phyloP scores from a whole-genome alignment of 2,888 invertebrate genomes.

The Spatulosminthurus flaviceps region DNA sequence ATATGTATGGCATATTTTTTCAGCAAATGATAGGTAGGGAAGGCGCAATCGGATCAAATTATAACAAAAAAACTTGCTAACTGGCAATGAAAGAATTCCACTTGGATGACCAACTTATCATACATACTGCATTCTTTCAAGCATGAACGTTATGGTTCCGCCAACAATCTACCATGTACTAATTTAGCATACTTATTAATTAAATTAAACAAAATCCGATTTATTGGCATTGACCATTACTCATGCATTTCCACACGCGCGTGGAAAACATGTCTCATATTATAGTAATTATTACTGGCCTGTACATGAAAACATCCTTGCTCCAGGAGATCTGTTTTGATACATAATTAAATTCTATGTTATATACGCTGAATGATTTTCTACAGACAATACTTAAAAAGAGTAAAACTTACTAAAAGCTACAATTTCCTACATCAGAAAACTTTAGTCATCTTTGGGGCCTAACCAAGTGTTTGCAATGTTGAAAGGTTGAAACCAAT shows the following conservation, averaged over 20 bases:
- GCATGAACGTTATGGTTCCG: neutral
- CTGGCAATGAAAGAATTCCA: slow-evolving; percentile 6
- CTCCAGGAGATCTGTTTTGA: too few relatives aligned
- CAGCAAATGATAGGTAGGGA: neutral
- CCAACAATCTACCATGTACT: neutral
- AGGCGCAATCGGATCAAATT: neutral
- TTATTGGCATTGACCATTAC: neutral
- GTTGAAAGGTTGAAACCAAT: too few relatives aligned
- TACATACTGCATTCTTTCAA: slow-evolving; percentile 1
- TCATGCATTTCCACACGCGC: neutral
- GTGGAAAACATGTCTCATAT: too few relatives aligned
- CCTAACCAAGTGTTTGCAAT: too few relatives aligned
- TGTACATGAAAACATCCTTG: too few relatives aligned
- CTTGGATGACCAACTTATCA: neutral
- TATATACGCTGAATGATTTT: too few relatives aligned
- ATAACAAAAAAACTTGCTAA: neutral
- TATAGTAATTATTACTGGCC: too few relatives aligned
- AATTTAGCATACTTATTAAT: neutral
- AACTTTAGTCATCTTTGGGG: too few relatives aligned
- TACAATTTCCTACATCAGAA: too few relatives aligned
- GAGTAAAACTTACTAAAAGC: too few relatives aligned
- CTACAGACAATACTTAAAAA: too few relatives aligned
- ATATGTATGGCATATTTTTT: neutral
- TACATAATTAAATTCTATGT: too few relatives aligned
- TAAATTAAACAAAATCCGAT: neutral